These are phyloP conservation scores for Odontophorus gujanensis DNA, from an alignment of 2,113 vertebrate species.

Conservation along the genomic window DNA sequence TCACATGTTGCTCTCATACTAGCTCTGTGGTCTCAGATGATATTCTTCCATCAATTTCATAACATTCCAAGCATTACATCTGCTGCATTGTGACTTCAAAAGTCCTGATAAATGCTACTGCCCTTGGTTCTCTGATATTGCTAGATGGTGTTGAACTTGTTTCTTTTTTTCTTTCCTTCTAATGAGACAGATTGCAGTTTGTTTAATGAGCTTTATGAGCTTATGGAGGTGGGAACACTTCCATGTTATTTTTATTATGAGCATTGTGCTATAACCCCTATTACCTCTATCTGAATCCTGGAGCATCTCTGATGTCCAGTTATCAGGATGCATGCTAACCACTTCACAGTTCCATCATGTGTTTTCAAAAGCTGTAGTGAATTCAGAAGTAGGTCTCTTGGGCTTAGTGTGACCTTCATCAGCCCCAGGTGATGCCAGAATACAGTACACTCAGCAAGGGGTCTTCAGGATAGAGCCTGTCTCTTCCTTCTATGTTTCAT, in stretches of 20 bases:
- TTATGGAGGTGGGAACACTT: not conserved
- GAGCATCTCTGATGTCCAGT: not conserved
- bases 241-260: not conserved
- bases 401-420: not conserved
- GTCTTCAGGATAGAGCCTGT: not conserved
- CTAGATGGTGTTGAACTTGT: not conserved
- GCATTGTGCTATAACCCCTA: not conserved
- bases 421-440: not conserved
- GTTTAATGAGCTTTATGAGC: not conserved
- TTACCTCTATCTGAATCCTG: not conserved
- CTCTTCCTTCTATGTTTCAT: not conserved
- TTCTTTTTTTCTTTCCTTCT: not conserved
- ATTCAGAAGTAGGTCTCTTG: not conserved
- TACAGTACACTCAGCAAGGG: not conserved
- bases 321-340: not conserved
- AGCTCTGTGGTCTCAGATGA: not conserved
- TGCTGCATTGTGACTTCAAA: not conserved
- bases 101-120: not conserved
- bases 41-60: accelerated
- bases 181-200: not conserved
- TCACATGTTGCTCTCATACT: not conserved
- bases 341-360: not conserved
- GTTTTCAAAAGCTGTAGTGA: not conserved
- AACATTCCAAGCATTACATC: not conserved
- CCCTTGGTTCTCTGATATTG: not conserved